These are phyloP conservation scores for Channallabes apus DNA, from an alignment of 2,797 vertebrate species.

Conservation along the genomic window DNA sequence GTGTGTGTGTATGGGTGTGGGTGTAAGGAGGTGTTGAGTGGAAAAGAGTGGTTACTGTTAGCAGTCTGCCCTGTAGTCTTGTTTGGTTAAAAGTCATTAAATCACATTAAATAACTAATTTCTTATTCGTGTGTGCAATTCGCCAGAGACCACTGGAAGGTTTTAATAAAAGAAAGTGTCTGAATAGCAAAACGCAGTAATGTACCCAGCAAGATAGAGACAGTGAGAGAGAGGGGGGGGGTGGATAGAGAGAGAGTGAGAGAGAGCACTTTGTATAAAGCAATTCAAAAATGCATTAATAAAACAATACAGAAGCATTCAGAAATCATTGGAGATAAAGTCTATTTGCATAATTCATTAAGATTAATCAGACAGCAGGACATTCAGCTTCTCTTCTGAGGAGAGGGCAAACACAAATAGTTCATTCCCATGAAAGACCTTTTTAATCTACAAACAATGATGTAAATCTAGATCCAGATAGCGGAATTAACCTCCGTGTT, in stretches of 20 bases:
- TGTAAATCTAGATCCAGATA: slow-evolving; percentile 77
- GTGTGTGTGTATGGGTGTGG: background rate
- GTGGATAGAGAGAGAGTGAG: background rate
- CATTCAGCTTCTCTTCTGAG: slow-evolving; percentile 67
- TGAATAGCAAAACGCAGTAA: slow-evolving; percentile 75
- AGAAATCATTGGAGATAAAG: slow-evolving; percentile 82
- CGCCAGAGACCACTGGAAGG: slow-evolving; percentile 74
- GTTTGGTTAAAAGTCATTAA: slow-evolving; percentile 82
- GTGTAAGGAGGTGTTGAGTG: background rate
- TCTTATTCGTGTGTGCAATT: slow-evolving; percentile 74
- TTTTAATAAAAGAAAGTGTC: slow-evolving; percentile 77
- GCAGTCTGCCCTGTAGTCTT: slow-evolving; percentile 71
- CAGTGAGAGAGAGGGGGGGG: background rate
- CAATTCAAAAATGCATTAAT: slow-evolving; percentile 82
- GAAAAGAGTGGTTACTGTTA: slow-evolving; percentile 59
- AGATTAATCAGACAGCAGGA: slow-evolving; percentile 80
- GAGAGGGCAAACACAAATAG: slow-evolving; percentile 64
- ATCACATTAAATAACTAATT: slow-evolving; percentile 84
- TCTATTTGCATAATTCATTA: slow-evolving; percentile 84
- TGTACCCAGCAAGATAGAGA: slow-evolving; percentile 43
- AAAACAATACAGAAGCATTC: slow-evolving; percentile 83
- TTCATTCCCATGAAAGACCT: slow-evolving; percentile 64
- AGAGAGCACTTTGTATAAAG: slow-evolving; percentile 71
- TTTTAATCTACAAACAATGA: slow-evolving; percentile 77
- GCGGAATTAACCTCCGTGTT: slow-evolving; percentile 76